phyloP scores from a whole-genome alignment of 2,113 vertebrate genomes.

The Pelusios castaneus region DNA sequence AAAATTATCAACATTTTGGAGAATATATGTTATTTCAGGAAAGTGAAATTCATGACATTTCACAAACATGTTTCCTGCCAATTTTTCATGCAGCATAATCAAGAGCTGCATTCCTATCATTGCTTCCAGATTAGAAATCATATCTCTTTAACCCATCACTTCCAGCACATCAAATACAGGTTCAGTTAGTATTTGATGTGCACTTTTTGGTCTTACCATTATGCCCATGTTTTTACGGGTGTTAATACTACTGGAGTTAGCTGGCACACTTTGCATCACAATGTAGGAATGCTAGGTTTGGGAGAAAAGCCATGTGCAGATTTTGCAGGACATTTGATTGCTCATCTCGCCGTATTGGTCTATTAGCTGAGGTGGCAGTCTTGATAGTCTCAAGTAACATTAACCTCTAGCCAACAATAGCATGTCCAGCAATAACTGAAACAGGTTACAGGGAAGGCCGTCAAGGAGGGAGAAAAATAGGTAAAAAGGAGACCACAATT shows the following conservation, averaged over 20 bases:
- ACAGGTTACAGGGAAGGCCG: background rate
- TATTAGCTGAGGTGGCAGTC: rapidly evolving
- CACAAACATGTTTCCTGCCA: background rate
- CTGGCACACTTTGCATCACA: background rate
- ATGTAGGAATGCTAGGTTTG: rapidly evolving
- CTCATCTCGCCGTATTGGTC: rapidly evolving
- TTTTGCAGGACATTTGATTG: rapidly evolving
- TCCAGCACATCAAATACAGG: background rate
- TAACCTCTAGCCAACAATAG: background rate
- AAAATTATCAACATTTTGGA: too few relatives aligned
- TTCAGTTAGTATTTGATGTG: background rate
- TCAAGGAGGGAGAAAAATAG: rapidly evolving
- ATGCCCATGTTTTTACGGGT: background rate
- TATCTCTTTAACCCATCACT: background rate
- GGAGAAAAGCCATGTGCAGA: background rate
- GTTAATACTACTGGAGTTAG: rapidly evolving
- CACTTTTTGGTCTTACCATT: background rate
- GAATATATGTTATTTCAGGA: too few relatives aligned
- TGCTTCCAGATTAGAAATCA: background rate
- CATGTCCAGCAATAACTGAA: rapidly evolving
- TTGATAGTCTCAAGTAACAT: rapidly evolving
- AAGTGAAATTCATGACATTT: too few relatives aligned
- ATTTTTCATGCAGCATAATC: background rate
- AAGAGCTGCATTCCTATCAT: background rate
- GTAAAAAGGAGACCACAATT: rapidly evolving